phyloP scores from a whole-genome alignment of 2,888 invertebrate species.

The Hemicrepidius hirtus region DNA sequence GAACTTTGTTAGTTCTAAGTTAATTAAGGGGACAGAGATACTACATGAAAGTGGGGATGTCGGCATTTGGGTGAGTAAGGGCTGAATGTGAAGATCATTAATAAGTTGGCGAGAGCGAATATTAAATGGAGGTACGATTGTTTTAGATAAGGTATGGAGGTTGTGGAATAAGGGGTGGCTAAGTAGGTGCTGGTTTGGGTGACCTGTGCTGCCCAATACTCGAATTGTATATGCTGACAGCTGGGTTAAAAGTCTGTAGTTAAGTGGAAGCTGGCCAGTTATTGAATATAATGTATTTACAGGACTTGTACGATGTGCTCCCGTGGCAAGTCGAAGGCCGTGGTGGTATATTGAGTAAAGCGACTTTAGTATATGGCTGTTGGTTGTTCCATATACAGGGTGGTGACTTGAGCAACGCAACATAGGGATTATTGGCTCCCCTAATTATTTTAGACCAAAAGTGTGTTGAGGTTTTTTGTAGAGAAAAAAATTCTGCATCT shows the following conservation, averaged over 20 bases:
- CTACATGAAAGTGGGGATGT: no score
- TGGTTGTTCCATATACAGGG: not conserved
- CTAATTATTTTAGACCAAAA: no score
- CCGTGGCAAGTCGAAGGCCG: not conserved
- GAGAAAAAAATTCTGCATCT: no score
- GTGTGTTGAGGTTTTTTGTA: no score
- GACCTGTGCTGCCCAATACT: not conserved
- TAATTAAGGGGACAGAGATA: no score
- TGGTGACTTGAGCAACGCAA: no score
- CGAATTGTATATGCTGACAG: not conserved
- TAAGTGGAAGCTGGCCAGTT: not conserved
- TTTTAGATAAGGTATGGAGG: not conserved
- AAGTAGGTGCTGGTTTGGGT: not conserved
- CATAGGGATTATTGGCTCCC: no score
- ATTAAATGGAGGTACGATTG: not conserved
- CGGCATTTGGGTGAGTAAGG: no score
- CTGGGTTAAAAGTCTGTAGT: not conserved
- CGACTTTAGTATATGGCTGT: not conserved
- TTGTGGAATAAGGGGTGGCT: not conserved
- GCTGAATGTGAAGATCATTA: no score
- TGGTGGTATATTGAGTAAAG: not conserved
- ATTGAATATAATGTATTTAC: not conserved
- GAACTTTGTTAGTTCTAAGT: no score
- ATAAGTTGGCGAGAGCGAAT: no score
- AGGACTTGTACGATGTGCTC: constrained; percentile 1